Conservation (phyloP, 1,140 invertebrate species). For the Lepidurus arcticus region DNA sequence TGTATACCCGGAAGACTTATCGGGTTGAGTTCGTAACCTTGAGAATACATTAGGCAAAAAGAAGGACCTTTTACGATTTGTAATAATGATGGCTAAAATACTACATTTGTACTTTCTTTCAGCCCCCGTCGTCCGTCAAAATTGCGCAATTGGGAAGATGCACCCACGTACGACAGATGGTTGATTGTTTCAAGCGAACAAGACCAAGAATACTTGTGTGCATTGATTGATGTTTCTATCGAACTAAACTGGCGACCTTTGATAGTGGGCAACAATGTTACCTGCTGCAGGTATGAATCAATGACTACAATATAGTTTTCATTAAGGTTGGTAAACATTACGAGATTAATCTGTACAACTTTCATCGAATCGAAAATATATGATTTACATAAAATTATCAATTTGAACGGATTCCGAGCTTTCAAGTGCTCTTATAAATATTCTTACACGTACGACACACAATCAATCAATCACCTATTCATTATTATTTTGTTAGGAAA, state of each 20-base stretch:
- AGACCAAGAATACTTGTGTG: constrained; percentile 29
- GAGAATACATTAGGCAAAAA: background rate
- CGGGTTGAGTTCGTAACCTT: background rate
- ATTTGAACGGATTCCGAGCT: background rate
- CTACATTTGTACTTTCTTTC: background rate
- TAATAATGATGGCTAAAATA: background rate
- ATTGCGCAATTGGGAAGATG: constrained; percentile 31
- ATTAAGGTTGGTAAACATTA: background rate
- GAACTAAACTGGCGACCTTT: constrained; percentile 34
- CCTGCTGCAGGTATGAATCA: constrained; percentile 35
- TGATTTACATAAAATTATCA: background rate
- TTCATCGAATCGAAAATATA: too few relatives aligned
- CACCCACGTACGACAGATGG: constrained; percentile 34
- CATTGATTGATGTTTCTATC: constrained; percentile 28
- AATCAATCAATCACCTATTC: background rate
- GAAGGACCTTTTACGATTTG: background rate
- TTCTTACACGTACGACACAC: background rate
- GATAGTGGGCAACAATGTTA: constrained; percentile 32
- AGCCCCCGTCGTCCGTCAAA: background rate
- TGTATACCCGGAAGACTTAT: background rate
- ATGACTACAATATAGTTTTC: background rate
- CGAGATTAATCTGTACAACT: background rate
- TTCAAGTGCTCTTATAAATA: background rate
- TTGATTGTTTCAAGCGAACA: constrained; percentile 31
- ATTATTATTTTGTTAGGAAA: constrained; percentile 18